Evolutionary conservation across 2,113 vertebrate species (phyloP).

Genomic region (Gracilinanus agilis): DNA sequence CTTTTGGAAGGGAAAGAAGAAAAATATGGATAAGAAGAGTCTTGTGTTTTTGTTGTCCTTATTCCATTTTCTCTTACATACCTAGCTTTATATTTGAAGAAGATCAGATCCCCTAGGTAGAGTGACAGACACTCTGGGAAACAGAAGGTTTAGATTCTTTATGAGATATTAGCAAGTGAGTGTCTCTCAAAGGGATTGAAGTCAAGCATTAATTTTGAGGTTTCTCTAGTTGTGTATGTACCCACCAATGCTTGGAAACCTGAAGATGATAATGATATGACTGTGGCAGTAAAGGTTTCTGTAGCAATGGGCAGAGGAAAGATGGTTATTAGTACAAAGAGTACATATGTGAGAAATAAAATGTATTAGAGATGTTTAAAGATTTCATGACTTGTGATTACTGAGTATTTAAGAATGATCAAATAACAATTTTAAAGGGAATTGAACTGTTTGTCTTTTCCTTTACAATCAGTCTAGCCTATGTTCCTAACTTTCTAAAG

Average conservation of each 20-base stretch:
- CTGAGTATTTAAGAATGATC: not conserved
- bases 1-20: not conserved
- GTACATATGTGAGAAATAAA: not conserved
- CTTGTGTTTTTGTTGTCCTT: not conserved
- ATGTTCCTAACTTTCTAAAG: not conserved
- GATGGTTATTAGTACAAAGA: not conserved
- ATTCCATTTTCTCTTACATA: not conserved
- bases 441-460: not conserved
- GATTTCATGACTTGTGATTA: too few species aligned
- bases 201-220: not conserved
- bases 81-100: slow-evolving; percentile 22
- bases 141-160: not conserved
- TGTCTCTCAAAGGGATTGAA: not conserved
- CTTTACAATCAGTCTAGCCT: not conserved
- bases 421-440: not conserved
- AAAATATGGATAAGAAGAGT: not conserved
- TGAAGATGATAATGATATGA: not conserved
- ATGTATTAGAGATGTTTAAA: not conserved
- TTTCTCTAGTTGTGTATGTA: not conserved
- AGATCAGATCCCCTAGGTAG: not conserved
- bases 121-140: not conserved
- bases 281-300: not conserved
- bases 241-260: not conserved
- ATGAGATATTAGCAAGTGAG: not conserved
- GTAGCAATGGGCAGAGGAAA: not conserved